phyloP scores from a whole-genome alignment of 2,888 invertebrate species.

The Oithona nana region DNA sequence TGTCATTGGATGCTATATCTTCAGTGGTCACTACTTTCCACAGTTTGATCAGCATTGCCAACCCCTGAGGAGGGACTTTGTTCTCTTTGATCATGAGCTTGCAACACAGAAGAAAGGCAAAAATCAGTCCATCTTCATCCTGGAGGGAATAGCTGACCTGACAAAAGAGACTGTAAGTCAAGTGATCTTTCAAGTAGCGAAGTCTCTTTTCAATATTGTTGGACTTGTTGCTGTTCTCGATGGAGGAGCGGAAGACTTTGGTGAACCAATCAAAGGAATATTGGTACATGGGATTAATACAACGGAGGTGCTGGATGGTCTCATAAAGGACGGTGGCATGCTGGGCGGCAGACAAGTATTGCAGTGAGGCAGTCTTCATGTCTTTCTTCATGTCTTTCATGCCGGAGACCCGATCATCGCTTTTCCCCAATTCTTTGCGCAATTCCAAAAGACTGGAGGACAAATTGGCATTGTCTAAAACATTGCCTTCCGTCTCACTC shows the following conservation, averaged over 20 bases:
- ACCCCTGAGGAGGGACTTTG: not conserved
- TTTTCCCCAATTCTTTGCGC: not conserved
- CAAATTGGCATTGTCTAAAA: not conserved
- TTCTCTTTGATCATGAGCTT: not conserved
- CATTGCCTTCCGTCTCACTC: not conserved
- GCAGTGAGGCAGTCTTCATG: not conserved
- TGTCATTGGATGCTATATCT: not conserved
- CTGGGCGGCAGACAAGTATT: not conserved
- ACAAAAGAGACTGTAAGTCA: slow-evolving; percentile 1
- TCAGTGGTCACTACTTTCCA: not conserved
- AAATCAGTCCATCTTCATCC: not conserved
- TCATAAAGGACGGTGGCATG: not conserved
- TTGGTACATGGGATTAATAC: not conserved
- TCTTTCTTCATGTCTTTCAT: not conserved
- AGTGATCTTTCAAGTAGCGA: not conserved
- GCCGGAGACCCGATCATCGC: not conserved
- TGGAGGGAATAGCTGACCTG: not conserved
- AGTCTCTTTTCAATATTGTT: not conserved
- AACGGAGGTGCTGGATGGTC: not conserved
- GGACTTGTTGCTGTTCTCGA: slow-evolving; percentile 13
- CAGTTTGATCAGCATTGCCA: not conserved
- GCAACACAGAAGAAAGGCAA: not conserved
- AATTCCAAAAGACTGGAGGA: not conserved
- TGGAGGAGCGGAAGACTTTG: not conserved
- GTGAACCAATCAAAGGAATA: slow-evolving; percentile 1